These are phyloP conservation scores for Mamestra configurata DNA, from an alignment of 1,140 invertebrate species.

Conservation along the genomic window DNA sequence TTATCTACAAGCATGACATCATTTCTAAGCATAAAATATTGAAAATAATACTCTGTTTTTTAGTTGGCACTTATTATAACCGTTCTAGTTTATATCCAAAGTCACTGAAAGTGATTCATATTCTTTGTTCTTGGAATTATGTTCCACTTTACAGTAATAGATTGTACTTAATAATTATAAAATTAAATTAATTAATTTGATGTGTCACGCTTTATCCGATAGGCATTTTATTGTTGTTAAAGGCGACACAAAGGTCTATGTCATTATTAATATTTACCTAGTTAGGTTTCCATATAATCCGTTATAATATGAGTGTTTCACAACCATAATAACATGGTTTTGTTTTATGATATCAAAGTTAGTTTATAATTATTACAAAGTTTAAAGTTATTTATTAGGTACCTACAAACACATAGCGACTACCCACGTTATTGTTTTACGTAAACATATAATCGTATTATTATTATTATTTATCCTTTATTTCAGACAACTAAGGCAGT, in stretches of 20 bases:
- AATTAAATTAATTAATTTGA: neutral
- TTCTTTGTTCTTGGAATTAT: constrained; percentile 17
- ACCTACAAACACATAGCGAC: too few species aligned
- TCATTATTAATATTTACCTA: neutral
- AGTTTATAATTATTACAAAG: too few species aligned
- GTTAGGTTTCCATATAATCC: too few species aligned
- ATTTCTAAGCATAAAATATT: neutral
- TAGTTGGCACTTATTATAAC: neutral
- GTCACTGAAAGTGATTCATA: constrained; percentile 1
- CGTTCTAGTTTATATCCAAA: neutral
- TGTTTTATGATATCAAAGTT: too few species aligned
- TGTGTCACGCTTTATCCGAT: neutral
- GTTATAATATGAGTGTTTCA: too few species aligned
- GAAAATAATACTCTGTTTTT: neutral
- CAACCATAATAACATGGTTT: too few species aligned
- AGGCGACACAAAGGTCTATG: neutral
- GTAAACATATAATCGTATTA: too few species aligned
- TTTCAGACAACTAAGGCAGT: too few species aligned
- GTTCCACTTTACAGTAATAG: constrained; percentile 9
- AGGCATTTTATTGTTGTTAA: neutral
- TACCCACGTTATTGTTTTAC: too few species aligned
- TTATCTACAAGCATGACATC: constrained; percentile 21
- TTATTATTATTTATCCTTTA: too few species aligned
- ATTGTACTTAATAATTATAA: neutral
- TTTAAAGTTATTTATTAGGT: too few species aligned